Conservation (phyloP, 2,113 vertebrate genomes). For the Phylloscopus trochilus region DNA sequence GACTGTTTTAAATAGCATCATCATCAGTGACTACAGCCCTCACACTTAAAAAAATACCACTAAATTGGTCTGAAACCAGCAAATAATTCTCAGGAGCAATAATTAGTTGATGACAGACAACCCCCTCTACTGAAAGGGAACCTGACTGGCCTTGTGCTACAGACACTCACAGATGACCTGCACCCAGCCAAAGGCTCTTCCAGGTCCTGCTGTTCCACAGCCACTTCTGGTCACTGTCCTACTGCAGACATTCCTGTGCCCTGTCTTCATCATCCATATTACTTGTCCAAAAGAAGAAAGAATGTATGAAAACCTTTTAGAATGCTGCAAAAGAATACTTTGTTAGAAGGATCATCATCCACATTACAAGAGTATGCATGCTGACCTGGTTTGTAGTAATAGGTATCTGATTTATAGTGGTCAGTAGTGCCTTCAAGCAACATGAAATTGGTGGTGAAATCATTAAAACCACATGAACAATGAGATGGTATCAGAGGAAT, state of each 20-base stretch:
- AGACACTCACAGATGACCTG: rapidly evolving
- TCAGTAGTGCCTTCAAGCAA: not conserved
- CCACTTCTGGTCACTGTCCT: not conserved
- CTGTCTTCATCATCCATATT: not conserved
- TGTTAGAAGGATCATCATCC: not conserved
- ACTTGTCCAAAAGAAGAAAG: not conserved
- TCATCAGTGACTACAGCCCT: not conserved
- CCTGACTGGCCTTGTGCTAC: not conserved
- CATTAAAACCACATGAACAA: not conserved
- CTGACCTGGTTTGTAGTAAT: not conserved
- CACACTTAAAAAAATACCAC: not conserved
- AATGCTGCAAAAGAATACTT: not conserved
- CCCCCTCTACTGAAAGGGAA: not conserved
- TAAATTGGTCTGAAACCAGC: not conserved
- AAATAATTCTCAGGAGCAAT: not conserved
- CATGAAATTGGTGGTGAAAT: not conserved
- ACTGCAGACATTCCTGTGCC: not conserved
- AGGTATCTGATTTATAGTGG: not conserved
- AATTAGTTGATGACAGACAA: not conserved
- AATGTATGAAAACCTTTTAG: not conserved
- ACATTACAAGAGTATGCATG: not conserved
- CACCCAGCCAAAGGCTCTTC: not conserved
- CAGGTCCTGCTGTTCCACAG: not conserved
- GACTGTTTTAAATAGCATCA: not conserved
- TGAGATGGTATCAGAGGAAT: not conserved